These are phyloP conservation scores for Alosa sapidissima DNA, from an alignment of 2,797 vertebrate genomes.

Conservation along the genomic window DNA sequence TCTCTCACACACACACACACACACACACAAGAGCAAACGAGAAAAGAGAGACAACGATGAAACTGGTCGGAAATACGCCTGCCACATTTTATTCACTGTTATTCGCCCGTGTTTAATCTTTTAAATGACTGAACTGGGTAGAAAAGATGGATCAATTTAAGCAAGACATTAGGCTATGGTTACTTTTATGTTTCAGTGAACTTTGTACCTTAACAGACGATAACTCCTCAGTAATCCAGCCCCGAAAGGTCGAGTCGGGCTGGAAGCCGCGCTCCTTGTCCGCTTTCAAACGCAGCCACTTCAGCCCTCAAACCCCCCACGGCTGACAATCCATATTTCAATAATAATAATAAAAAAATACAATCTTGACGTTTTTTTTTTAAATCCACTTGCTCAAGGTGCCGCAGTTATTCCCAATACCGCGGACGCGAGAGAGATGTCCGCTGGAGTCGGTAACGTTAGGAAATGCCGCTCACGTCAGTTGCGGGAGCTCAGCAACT, in stretches of 20 bases:
- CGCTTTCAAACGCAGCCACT: conserved; percentile 57
- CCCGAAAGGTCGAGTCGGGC: conserved; percentile 66
- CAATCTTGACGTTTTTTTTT: neutral
- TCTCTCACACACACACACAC: neutral
- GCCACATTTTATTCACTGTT: neutral
- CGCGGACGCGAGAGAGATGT: conserved; percentile 38
- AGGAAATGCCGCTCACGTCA: conserved; percentile 38
- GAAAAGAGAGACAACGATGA: neutral
- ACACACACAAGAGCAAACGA: neutral
- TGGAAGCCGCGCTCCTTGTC: conserved; percentile 62
- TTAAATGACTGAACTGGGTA: neutral
- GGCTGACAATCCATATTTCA: conserved; percentile 61
- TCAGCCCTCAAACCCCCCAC: conserved; percentile 46
- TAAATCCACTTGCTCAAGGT: conserved; percentile 53
- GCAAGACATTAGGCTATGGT: neutral
- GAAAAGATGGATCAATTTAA: neutral
- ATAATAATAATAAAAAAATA: neutral
- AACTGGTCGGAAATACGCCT: neutral
- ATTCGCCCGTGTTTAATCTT: neutral
- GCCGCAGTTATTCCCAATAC: conserved; percentile 59
- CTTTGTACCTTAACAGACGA: conserved; percentile 69
- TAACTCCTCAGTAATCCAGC: conserved; percentile 60
- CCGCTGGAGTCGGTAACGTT: conserved; percentile 47
- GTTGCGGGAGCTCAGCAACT: conserved; percentile 36
- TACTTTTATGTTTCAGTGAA: conserved; percentile 38